Evolutionary conservation across 1,140 invertebrate species (phyloP), one percentile per base, ranked within the genome.

Genomic region (Rhopalosiphum maidis): DNA sequence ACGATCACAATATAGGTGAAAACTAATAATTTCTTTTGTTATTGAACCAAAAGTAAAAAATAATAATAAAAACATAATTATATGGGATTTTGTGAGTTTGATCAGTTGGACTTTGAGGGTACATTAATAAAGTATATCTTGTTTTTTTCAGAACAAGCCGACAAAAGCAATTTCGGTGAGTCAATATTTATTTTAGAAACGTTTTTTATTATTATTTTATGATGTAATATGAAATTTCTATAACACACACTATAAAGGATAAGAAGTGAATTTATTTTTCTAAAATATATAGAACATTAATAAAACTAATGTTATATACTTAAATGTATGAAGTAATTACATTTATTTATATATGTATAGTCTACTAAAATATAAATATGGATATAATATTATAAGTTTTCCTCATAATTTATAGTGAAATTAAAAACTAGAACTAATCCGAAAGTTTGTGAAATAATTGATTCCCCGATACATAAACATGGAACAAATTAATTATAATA

Each of bases 161-260:
- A 55, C 88, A 54, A 90, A 90, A 90, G 35, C 88, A 90, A 90
- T 90, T 90, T 90, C 51, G 37, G n/a, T 90, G 35, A 90, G 35
- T 90, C 51, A 90, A 89, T 90, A 55, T 90, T 90, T 55, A 55
- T 54, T 90, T 90, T 90, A n/a, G 18, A 87, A 87, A 46, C 41
- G 25, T 87, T 87, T 41, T 87, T 88, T 48, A 48, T 48, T 88
- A 88, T 88, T 88, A 88, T 88, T 51, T 87, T 87, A 87, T 48
- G 30, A 48, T 87, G 37, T 87, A 43, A 87, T 87, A n/a, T 18
- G 30, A 87, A 25, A 87, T 46, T 43, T 87, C 60, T 77, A 77
- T n/a, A n/a, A 77, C 30, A n/a, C 25, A 68, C 60, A 77, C 60
- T 77, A n/a, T 77, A 77, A 18, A 18, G 30, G 23, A 21, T 43